A percentile compares a stretch with the other conserved stretches of the same genome.
Evolutionary conservation across 2,888 invertebrate species (phyloP).

Genomic region (Caenorhabditis virilis): DNA sequence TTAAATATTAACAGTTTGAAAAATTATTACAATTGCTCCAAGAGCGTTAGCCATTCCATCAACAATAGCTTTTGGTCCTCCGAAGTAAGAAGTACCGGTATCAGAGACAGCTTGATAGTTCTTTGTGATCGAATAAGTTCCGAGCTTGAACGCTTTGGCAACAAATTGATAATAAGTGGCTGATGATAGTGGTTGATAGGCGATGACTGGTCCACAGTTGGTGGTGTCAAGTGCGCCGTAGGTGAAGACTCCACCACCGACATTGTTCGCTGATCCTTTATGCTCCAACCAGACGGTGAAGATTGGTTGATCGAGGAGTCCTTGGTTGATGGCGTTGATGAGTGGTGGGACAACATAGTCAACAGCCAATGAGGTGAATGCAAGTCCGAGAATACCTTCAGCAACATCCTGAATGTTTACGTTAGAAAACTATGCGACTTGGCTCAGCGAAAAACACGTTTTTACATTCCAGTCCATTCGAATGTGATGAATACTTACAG

Average conservation of each 20-base stretch:
- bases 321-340: slow-evolving; percentile 47
- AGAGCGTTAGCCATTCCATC: slow-evolving; percentile 13
- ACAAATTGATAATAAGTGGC: slow-evolving; percentile 49
- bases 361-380: slow-evolving; percentile 50
- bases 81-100: slow-evolving; percentile 23
- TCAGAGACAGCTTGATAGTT: slow-evolving; percentile 28
- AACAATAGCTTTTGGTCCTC: slow-evolving; percentile 5
- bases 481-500: slow-evolving; percentile 33
- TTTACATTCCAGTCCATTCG: too few relatives aligned
- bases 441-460: too few relatives aligned
- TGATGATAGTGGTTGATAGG: slow-evolving; percentile 44
- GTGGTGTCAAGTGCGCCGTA: slow-evolving; percentile 50
- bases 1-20: not conserved
- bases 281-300: slow-evolving; percentile 53
- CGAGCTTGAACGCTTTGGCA: slow-evolving; percentile 29
- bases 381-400: slow-evolving; percentile 52
- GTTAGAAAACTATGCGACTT: too few relatives aligned
- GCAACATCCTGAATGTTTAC: slow-evolving; percentile 35
- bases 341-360: slow-evolving; percentile 45
- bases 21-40: slow-evolving; percentile 14
- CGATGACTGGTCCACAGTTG: slow-evolving; percentile 43
- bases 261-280: slow-evolving; percentile 38
- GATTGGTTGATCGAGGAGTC: slow-evolving; percentile 46
- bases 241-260: slow-evolving; percentile 53
- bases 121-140: slow-evolving; percentile 28